Base-by-base conservation (phyloP, 92 coral and sea anemone genomes). In the Galaxea fascicularis region DNA sequence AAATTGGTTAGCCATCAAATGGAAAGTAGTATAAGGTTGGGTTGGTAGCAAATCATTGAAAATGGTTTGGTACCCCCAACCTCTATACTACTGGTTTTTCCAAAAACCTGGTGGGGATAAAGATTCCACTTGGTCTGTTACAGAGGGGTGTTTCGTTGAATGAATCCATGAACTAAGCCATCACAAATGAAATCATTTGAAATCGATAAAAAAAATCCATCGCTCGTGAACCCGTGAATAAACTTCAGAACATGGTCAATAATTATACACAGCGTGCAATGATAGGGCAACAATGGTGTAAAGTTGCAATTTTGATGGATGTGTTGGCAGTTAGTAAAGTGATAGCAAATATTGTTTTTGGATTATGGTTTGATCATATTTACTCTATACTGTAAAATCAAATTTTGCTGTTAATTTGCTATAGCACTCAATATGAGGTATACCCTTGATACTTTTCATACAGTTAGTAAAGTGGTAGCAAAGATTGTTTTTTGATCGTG, bases 401-500 rank as follows among this genome's bases (percentile, higher is more conserved):
- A 56, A 8, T 15, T 56, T 17, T 56, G 20, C 62, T 15, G 17
- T 65, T 17, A 65, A 27, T 17, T 12, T 65, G 9, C 71, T 65
- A 21, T 65, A 29, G 71, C 71, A 65, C 71, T 29, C 17, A 65
- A 65, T 65, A 62, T 62, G 68, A 62, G 18, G 24, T 62, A 62
- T 62, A 24, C 31, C 17, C 71, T 65, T 21, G 31, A 16, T 65
- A 65, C 29, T 29, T 65, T 25, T 65, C 17, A 65, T 17, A 65
- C 29, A 65, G 17, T 10, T 65, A 17, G 71, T 65, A 65, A 65
- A 65, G 31, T 65, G 71, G 71, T 65, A 24, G 71, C 71, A 65
- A 65, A 65, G 71, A 65, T 65, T 65, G 31, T 65, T 65, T 65
- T 65, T 65, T 25, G 0, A 65, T 30, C 71, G 71, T 65, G 71